Evolutionary conservation across 2,113 vertebrate species (phyloP).

Genomic region (Microtus oregoni): DNA sequence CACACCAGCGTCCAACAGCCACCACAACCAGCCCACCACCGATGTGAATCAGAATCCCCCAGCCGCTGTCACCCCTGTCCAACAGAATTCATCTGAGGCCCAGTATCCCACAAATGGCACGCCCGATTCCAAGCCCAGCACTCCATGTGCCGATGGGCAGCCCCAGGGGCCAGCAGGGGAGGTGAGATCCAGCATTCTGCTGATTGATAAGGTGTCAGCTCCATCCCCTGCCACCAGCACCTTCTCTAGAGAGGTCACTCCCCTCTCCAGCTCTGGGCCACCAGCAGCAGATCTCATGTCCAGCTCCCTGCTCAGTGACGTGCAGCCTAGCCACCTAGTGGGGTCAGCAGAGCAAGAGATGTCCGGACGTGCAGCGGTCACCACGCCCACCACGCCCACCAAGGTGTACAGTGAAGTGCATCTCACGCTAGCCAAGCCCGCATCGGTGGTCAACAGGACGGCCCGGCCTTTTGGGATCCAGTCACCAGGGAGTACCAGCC

Average conservation of each 20-base stretch:
- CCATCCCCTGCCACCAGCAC: background rate
- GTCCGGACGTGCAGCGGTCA: rapidly evolving
- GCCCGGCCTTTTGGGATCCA: constrained; percentile 95
- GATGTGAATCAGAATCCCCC: constrained; percentile 75
- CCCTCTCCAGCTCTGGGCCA: constrained; percentile 43
- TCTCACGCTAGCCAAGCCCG: constrained; percentile 88
- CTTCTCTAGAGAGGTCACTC: constrained; percentile 58
- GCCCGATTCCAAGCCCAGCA: constrained; percentile 1
- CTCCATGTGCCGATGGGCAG: background rate
- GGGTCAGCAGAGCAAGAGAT: constrained; percentile 58
- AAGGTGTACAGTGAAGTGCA: constrained; percentile 87
- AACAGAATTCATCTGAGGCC: constrained; percentile 12
- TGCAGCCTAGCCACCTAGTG: constrained; percentile 31
- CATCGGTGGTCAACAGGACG: constrained; percentile 92
- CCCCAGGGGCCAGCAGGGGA: background rate
- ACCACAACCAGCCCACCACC: constrained; percentile 17
- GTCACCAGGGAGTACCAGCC: background rate
- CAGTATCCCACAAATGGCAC: background rate
- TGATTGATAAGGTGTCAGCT: constrained; percentile 51
- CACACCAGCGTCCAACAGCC: constrained; percentile 9
- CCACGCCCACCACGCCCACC: background rate
- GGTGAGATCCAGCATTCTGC: constrained; percentile 10
- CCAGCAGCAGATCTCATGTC: constrained; percentile 53
- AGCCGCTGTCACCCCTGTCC: background rate
- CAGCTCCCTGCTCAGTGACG: constrained; percentile 63